Base-by-base conservation (phyloP, 2,888 invertebrate genomes). In the Chaetogeoica ovagalla region DNA sequence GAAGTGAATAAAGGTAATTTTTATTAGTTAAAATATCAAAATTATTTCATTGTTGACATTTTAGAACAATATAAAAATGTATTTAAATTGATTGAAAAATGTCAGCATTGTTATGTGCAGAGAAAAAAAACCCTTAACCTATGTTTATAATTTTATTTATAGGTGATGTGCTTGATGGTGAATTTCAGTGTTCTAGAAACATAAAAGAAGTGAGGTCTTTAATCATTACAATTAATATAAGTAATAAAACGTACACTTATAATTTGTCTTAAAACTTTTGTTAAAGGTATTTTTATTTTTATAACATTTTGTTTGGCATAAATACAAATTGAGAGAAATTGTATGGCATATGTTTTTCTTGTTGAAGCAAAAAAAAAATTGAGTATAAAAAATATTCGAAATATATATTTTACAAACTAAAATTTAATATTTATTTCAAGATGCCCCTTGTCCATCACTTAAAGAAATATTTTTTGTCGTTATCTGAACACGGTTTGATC, bases 181-280 rank as follows among this genome's bases (percentile, higher is more conserved):
- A 89, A 83, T 88, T 96, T n/a, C 88, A 88, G 65, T 95, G 94
- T 84, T 90, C 88, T 82, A 90, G 95, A 84, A 91, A 92, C 84
- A 88, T 89, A 83, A 91, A 91, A 83, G 93, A 94, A 87, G 89
- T 92, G 0, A 88, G 95, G 84, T 92, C 93, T 37, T 86, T 96
- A 60, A 89, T 90, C 62, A 89, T 95, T 72, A 89, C 89, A 82
- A 90, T 95, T n/a, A 83, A 81, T 13, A 62, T 86, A 60, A 79
- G 82, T 6, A 81, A 68, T 71, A 60, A 70, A 21, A 75, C 39
- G n/a, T 81, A 81, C 72, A 63, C 69, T 21, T 82, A 75, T 68
- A 75, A 81, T 81, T 37, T 82, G 30, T 76, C 71, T 48, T 82
- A 74, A 48, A 30, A 65, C 2, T 52, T n/a, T n/a, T 39, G 52